These are phyloP conservation scores for Perdita meconis DNA, from an alignment of 2,888 invertebrate genomes.

Conservation along the genomic window DNA sequence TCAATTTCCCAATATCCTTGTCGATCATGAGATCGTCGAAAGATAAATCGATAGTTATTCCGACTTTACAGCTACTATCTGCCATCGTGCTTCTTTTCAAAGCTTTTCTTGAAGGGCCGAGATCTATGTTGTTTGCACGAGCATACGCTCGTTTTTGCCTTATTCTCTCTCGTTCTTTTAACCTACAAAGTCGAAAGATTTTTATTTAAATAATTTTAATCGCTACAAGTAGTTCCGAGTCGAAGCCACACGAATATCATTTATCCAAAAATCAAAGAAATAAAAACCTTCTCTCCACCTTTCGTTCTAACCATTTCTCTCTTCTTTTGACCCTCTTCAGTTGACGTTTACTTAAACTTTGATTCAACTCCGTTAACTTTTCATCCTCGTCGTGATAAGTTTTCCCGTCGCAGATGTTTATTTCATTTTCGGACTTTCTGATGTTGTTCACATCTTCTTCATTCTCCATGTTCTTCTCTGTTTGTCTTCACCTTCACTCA, in stretches of 20 bases:
- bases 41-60: slow-evolving; percentile 94
- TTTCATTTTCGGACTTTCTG: slow-evolving; percentile 5
- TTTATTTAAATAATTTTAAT: background rate
- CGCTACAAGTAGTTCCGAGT: background rate
- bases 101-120: slow-evolving; percentile 92
- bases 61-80: slow-evolving; percentile 88
- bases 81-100: slow-evolving; percentile 90
- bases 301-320: slow-evolving; percentile 90
- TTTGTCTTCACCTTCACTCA: no score
- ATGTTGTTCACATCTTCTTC: slow-evolving; percentile 17
- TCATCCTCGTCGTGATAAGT: slow-evolving; percentile 4
- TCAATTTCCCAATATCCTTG: slow-evolving; percentile 94
- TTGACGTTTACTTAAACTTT: slow-evolving; percentile 86
- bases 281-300: slow-evolving; percentile 88
- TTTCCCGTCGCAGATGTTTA: slow-evolving; percentile 2
- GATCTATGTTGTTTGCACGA: slow-evolving; percentile 88
- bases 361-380: slow-evolving; percentile 19
- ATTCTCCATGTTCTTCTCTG: slow-evolving; percentile 37
- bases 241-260: background rate
- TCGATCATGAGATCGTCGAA: slow-evolving; percentile 96
- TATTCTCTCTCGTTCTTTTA: slow-evolving; percentile 89
- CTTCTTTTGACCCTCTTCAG: slow-evolving; percentile 89
- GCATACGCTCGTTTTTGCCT: slow-evolving; percentile 90
- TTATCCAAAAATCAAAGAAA: slow-evolving; percentile 19
- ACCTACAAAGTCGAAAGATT: slow-evolving; percentile 74